Evolutionary conservation across 1,140 invertebrate species (phyloP), one percentile per base, ranked within the genome.

Genomic region (Drosophila grimshawi): DNA sequence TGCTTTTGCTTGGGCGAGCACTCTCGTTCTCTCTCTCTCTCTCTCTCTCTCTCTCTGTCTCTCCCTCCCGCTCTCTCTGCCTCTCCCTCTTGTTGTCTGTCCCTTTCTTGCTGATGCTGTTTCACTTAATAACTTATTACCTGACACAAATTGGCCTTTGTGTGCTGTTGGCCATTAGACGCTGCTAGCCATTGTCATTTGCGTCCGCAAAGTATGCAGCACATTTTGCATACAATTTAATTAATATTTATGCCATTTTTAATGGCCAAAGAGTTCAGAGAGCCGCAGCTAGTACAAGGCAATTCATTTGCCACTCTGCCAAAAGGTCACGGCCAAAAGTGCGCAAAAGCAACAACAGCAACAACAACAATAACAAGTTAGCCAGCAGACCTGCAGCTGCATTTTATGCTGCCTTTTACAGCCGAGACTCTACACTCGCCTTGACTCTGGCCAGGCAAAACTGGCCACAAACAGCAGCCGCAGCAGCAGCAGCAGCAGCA

Each of bases 241-340:
- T 89, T 88, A 89, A 88, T 88, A 88, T 88, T 89, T 89, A 88
- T 89, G 80, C 80, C 29, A 43, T 43, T 72, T 61, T 75, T 88
- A 89, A 83, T 88, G 64, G 65, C 29, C 57, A 30, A 61, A 52
- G 48, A 57, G 60, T 30, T 35, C 27, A 30, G 6, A 29, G 43
- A 52, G 46, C 60, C 37, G 33, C 41, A 76, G 46, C 11, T 49
- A 37, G 32, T 27, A 61, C 60, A 72, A 56, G 37, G 49, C 69
- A 66, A 72, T 70, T 69, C 56, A 78, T 78, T 64, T 75, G 48
- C 71, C 57, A 46, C 63, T 60, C 57, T 41, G 71, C 52, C 67
- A 72, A 88, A 88, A 88, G 83, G 83, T 88, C 83, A 88, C 77
- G 83, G 83, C 85, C 83, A 88, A 83, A 89, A 86, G 82, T 76